phyloP scores from a whole-genome alignment of 2,797 vertebrate genomes.

The Micromesistius poutassou region DNA sequence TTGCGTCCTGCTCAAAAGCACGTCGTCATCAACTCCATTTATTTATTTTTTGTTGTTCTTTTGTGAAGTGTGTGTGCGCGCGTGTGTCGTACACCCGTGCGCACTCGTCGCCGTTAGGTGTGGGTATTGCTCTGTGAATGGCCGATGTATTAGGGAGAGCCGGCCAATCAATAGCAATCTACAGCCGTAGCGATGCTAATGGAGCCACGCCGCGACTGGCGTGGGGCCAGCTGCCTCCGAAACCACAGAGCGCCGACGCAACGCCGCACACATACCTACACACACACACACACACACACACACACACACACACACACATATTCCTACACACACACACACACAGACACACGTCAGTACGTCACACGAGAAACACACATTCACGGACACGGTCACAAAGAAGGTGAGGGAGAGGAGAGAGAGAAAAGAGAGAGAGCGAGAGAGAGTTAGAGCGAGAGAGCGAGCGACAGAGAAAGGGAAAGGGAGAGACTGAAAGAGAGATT shows the following conservation, averaged over 20 bases:
- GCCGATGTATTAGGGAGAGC: slow-evolving; percentile 69
- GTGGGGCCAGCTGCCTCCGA: slow-evolving; percentile 48
- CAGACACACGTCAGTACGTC: no score
- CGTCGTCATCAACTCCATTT: no score
- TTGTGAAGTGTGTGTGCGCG: no score
- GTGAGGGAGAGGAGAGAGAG: no score
- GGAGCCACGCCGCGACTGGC: slow-evolving; percentile 64
- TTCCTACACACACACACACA: no score
- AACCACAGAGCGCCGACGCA: slow-evolving; percentile 50
- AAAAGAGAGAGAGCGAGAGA: neutral
- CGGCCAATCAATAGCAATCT: slow-evolving; percentile 78
- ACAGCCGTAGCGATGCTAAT: slow-evolving; percentile 69
- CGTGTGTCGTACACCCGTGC: neutral
- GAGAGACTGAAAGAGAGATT: no score
- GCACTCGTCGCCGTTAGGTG: slow-evolving; percentile 12
- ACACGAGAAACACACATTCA: no score
- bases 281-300: neutral
- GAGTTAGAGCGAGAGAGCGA: neutral
- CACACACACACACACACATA: no score
- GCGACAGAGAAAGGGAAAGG: neutral
- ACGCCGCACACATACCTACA: slow-evolving; percentile 9
- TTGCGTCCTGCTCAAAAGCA: no score
- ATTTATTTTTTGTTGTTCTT: no score
- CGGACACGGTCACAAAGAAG: slow-evolving; percentile 3
- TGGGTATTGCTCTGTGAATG: slow-evolving; percentile 39